Evolutionary conservation across 1,140 invertebrate species (phyloP), one percentile per base, ranked within the genome.

Genomic region (Carposina sasakii): DNA sequence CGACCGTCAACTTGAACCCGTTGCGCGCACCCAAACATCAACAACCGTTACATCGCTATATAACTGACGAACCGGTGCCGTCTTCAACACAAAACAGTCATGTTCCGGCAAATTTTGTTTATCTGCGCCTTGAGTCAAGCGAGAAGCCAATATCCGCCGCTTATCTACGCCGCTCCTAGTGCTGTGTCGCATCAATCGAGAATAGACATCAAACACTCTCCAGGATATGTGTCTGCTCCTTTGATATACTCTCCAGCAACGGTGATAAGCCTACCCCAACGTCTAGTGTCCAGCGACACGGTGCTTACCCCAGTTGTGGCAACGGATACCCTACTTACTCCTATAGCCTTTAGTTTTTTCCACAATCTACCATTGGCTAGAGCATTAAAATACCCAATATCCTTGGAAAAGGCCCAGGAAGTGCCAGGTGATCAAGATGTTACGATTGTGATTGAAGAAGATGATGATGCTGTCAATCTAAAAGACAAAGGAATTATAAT

Each of bases 1-100:
- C 62, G 71, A 41, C 71, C 73, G 56, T 68, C 71, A 81, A 78
- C 77, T 78, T 81, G 75, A 76, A 64, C 55, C 55, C 58, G n/a
- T 30, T 49, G 54, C 57, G 48, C 51, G 37, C 39, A 52, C 52
- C 57, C 60, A 60, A 60, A 54, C 53, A 53, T 49, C 52, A 60
- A 59, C 51, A 63, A 76, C 77, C 75, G 77, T 81, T 81, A 81
- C 45, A 19, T 44, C 9, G 23, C 60, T 78, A 81, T 81, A 81
- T 67, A 78, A 74, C 54, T 34, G 51, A 57, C 44, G 48, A 36
- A 50, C 54, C 59, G 54, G 40, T 75, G 42, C 52, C 68, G 42
- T 54, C 47, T 31, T 67, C 63, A 50, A 30, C 39, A 48, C 40
- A 48, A 34, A 48, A 40, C 12, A 34, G 10, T 24, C 20, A 77